These are phyloP conservation scores for Coreius guichenoti DNA, from an alignment of 2,797 vertebrate genomes.

Conservation along the genomic window DNA sequence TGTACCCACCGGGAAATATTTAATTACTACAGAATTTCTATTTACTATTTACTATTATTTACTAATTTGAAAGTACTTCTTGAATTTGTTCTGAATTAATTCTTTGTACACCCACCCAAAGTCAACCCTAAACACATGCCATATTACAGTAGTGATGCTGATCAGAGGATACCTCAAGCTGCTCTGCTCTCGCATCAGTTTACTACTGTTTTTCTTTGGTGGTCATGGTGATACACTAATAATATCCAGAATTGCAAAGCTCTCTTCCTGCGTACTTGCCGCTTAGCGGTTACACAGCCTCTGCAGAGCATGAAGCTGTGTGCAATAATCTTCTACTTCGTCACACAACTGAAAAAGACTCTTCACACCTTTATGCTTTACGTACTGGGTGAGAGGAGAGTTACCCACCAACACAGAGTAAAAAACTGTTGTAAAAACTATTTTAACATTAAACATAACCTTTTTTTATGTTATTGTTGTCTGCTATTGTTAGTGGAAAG, in stretches of 20 bases:
- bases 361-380: constrained; percentile 15
- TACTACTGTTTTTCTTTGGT: constrained; percentile 40
- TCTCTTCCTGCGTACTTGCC: constrained; percentile 72
- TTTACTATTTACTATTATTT: not conserved
- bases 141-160: not conserved
- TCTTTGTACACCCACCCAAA: not conserved
- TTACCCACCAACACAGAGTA: not conserved
- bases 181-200: not conserved
- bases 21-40: not conserved
- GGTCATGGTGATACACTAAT: constrained; percentile 66
- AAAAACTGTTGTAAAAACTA: not conserved
- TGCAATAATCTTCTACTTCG: not conserved
- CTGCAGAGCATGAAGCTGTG: constrained; percentile 35
- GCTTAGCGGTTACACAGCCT: constrained; percentile 70
- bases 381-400: not conserved
- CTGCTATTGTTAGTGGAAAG: not conserved
- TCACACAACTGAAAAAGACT: not conserved
- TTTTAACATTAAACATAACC: not conserved
- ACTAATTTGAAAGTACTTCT: not conserved
- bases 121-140: not conserved
- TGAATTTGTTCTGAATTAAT: not conserved
- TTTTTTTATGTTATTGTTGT: not conserved
- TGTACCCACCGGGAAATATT: not conserved
- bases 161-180: constrained; percentile 10
- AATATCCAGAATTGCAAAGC: constrained; percentile 63